Base-by-base conservation (phyloP, 2,888 invertebrate genomes). In the Morpho deidamia region DNA sequence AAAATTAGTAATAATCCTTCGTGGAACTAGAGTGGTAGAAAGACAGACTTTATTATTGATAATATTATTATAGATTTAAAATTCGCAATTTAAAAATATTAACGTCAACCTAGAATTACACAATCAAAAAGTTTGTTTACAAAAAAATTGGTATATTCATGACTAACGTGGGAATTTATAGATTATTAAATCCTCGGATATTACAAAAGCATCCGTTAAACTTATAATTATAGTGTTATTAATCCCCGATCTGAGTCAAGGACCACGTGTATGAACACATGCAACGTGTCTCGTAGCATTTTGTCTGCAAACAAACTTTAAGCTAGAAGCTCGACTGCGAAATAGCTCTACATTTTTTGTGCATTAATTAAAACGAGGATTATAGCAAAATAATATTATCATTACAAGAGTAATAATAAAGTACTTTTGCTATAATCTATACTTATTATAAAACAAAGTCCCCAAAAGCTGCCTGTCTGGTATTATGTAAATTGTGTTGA, bases 131-230 rank as follows among this genome's bases (percentile, higher is more conserved):
- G 23, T 37, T 37, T 37, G 5, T 37, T 37, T 7, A 35, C 8
- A 37, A 37, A 8, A 8, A 37, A 3, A 4, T 37, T 10, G 8
- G n/a, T 4, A 8, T 37, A 40, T 11, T 8, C 8, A n/a, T n/a
- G n/a, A 11, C n/a, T 11, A 40, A 9, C 40, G 40, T 40, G 40
- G 40, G 40, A 40, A 40, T 11, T 9, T 7, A 40, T 40, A 40
- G n/a, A n/a, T 40, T 40, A 10, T 10, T 11, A 51, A 38, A 42
- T 51, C 51, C 38, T 51, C 45, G 35, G n/a, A 11, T 41, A 50
- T 55, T 54, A 46, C 55, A 45, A 51, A 55, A 46, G 43, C 42
- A 43, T 49, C 34, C 35, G 11, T 40, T 40, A n/a, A 40, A 53
- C 45, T 40, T 39, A 12, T 50, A 50, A 12, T 40, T 42, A 11